Conservation (phyloP, 1,140 invertebrate genomes). For the Harlomillsia oculata region DNA sequence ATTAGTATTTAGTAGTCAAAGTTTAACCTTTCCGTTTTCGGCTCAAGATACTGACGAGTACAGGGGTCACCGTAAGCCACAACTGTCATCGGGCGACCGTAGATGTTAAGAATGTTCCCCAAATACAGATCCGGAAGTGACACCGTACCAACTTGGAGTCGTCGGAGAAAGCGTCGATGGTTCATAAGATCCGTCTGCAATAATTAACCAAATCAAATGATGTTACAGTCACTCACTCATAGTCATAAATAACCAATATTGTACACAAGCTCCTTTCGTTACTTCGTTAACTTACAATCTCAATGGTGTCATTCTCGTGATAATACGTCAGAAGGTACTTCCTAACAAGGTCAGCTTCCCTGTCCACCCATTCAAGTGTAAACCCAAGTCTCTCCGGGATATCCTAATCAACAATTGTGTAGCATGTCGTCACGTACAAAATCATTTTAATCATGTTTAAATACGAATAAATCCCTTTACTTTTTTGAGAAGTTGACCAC, state of each 20-base stretch:
- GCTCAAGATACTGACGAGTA: constrained; percentile 29
- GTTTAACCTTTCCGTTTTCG: constrained; percentile 28
- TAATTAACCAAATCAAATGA: not conserved
- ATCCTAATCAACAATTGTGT: no score
- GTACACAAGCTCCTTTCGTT: no score
- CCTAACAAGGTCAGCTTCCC: constrained; percentile 56
- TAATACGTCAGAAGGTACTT: constrained; percentile 66
- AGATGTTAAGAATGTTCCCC: constrained; percentile 63
- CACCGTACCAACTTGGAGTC: constrained; percentile 59
- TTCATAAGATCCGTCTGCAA: constrained; percentile 65
- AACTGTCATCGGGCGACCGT: constrained; percentile 65
- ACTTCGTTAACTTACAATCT: constrained; percentile 51
- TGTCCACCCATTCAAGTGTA: constrained; percentile 73
- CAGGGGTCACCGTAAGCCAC: constrained; percentile 62
- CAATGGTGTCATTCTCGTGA: constrained; percentile 59
- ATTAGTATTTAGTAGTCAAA: not conserved
- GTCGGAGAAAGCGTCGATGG: constrained; percentile 61
- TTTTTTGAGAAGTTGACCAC: no score
- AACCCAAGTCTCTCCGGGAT: constrained; percentile 45
- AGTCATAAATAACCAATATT: not conserved
- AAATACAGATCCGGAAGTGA: constrained; percentile 60
- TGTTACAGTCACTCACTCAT: not conserved
- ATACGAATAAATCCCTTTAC: no score
- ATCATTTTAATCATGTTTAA: no score
- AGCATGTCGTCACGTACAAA: no score